Conservation (phyloP, 2,797 vertebrate species). For the Eulemur albifrons region DNA sequence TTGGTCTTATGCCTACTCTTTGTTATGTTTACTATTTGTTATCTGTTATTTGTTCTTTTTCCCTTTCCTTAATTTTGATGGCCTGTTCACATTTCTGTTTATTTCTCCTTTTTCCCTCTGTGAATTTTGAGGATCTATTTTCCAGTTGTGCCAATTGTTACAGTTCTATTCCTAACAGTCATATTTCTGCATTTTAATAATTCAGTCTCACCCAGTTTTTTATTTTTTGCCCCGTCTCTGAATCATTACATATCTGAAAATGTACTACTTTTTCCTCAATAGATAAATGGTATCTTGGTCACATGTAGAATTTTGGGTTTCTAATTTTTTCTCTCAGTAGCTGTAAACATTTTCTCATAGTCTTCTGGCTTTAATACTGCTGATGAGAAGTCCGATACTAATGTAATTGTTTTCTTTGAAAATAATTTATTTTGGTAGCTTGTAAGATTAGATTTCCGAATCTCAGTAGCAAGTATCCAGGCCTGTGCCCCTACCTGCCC, state of each 20-base stretch:
- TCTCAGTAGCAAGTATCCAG: background rate
- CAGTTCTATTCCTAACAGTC: background rate
- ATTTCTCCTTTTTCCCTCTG: background rate
- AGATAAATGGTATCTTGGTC: background rate
- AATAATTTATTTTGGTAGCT: background rate
- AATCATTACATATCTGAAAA: background rate
- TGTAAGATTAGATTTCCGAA: background rate
- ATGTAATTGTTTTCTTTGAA: background rate
- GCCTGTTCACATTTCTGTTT: background rate
- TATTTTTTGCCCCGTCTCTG: background rate
- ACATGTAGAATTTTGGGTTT: background rate
- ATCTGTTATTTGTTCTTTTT: background rate
- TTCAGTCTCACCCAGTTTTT: background rate
- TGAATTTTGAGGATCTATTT: conserved; percentile 15
- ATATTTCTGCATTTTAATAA: background rate
- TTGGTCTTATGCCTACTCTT: background rate
- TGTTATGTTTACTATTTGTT: background rate
- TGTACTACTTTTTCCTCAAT: background rate
- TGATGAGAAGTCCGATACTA: background rate
- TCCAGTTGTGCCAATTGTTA: background rate
- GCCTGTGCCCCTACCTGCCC: background rate
- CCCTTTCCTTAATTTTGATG: background rate
- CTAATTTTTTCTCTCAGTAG: background rate
- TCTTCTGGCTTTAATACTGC: background rate
- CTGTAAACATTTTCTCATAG: background rate